phyloP scores from a whole-genome alignment of 1,140 invertebrate species.

The Epicauta chinensis region DNA sequence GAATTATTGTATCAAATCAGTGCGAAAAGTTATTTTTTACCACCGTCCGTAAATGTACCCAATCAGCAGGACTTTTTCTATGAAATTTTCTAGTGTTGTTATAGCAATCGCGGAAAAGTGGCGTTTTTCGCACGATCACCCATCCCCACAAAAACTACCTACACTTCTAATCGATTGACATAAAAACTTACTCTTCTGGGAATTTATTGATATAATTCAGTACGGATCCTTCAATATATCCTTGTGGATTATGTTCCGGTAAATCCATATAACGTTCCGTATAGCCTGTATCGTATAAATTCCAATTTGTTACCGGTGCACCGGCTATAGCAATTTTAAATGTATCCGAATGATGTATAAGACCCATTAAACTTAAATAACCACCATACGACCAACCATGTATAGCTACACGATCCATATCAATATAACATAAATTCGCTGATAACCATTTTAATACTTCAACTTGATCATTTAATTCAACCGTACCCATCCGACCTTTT shows the following conservation, averaged over 20 bases:
- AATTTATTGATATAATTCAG: slow-evolving; percentile 76
- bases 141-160: too few relatives aligned
- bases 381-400: slow-evolving; percentile 98
- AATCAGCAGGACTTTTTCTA: too few relatives aligned
- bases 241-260: slow-evolving; percentile 71
- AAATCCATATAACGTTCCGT: slow-evolving; percentile 97
- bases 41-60: too few relatives aligned
- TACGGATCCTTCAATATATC: slow-evolving; percentile 73
- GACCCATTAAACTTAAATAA: slow-evolving; percentile 78
- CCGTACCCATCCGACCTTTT: slow-evolving; percentile 83
- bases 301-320: slow-evolving; percentile 95
- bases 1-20: too few relatives aligned
- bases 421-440: slow-evolving; percentile 78
- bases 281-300: slow-evolving; percentile 89
- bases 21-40: too few relatives aligned
- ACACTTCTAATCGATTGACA: too few relatives aligned
- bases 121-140: too few relatives aligned
- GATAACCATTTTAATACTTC: slow-evolving; percentile 88
- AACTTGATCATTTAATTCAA: slow-evolving; percentile 94
- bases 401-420: slow-evolving; percentile 87
- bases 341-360: slow-evolving; percentile 73
- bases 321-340: slow-evolving; percentile 92
- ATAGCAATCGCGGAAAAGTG: too few relatives aligned
- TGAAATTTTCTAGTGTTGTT: too few relatives aligned
- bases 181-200: slow-evolving; percentile 80